A percentile compares a stretch with the other conserved stretches of the same genome.
Conservation (phyloP, 2,113 vertebrate species). For the Artemisiospiza belli region DNA sequence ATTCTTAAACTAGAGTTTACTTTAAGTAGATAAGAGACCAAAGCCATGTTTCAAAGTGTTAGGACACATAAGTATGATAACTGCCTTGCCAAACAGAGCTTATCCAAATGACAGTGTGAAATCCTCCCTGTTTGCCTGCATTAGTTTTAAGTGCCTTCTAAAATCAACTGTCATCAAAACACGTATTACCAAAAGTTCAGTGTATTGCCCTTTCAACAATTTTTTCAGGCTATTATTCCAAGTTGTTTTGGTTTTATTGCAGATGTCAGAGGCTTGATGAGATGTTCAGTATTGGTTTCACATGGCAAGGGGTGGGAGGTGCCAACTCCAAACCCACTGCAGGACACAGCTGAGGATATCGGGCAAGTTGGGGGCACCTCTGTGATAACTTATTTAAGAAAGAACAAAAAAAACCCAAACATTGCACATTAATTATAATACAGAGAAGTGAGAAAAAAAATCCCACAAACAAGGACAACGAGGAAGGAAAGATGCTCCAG, state of each 20-base stretch:
- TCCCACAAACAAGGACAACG: background rate
- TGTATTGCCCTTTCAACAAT: background rate
- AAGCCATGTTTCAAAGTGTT: conserved; percentile 3
- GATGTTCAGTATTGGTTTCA: background rate
- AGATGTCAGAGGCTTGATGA: background rate
- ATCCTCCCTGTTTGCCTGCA: background rate
- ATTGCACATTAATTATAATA: background rate
- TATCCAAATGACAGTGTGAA: background rate
- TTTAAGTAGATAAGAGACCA: conserved; percentile 42
- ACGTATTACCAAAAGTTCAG: background rate
- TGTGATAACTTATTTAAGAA: background rate
- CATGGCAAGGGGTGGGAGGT: background rate
- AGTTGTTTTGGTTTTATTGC: background rate
- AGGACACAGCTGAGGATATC: background rate
- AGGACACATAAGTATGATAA: background rate
- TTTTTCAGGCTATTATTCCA: background rate
- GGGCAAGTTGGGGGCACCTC: background rate
- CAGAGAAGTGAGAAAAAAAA: background rate
- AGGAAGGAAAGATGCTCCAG: background rate
- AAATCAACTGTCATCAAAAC: background rate
- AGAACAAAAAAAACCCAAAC: rapidly evolving
- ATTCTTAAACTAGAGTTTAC: conserved; percentile 44
- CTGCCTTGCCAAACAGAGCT: background rate
- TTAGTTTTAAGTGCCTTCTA: background rate
- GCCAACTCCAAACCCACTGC: background rate